Base-by-base conservation (phyloP, 2,113 vertebrate species). In the Bagarius yarrelli region DNA sequence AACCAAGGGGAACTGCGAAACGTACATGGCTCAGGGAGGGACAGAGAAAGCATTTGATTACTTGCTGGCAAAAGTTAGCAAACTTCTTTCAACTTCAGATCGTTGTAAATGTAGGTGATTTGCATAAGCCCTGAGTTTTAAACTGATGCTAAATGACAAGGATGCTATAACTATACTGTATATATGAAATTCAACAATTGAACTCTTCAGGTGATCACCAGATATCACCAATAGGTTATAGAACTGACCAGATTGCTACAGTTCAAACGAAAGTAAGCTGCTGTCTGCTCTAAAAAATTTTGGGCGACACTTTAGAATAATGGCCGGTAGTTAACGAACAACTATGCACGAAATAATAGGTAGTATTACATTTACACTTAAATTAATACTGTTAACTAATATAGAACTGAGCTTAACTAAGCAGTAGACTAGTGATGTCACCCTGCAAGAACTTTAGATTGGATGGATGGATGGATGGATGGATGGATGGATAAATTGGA, bases 1-100 rank as follows among this genome's bases (percentile, higher is more conserved):
- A 86, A 81, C 85, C 85, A 86, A 82, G 80, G 80, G 78, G 80
- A 82, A 86, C 83, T 74, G 82, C 80, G 82, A 81, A 82, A 78
- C 60, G 84, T 66, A 75, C 52, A n/a, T 78, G 79, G 67, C 69
- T 81, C 36, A 78, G 70, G 61, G 76, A 82, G 64, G 60, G 76
- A 85, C 76, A 25, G 4, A 82, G 57, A 50, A 69, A 55, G 30
- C n/a, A 50, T 69, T 63, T n/a, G 14, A 78, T 66, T 79, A 50
- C 60, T 59, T 73, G 25, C 25, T 64, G 52, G 18, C 30, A 30
- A 76, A 84, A 72, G 30, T 81, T 75, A 57, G 21, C 34, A 56
- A 71, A 66, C 19, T 82, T 21, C n/a, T 69, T 18, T 69, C 5
- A 66, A 75, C 60, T 60, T 57, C 21, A n/a, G 73, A 70, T 77